Conservation (phyloP, 2,113 vertebrate genomes). For the Strix uralensis region DNA sequence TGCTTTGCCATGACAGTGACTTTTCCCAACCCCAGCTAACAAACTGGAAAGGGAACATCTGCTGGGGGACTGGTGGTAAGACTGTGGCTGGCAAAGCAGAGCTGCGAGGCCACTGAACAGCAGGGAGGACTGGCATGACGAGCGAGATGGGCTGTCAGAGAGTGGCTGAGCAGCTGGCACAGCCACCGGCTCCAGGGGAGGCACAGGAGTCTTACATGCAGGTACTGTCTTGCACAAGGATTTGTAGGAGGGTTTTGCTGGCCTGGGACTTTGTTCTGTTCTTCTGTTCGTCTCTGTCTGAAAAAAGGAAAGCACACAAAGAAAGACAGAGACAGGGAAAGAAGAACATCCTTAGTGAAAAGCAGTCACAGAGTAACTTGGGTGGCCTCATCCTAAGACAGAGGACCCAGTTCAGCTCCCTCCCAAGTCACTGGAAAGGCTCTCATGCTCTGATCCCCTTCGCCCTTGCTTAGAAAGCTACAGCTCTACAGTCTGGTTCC, state of each 20-base stretch:
- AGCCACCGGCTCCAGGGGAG: rapidly evolving
- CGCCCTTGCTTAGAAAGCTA: neutral
- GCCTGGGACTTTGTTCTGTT: rapidly evolving
- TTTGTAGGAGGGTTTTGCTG: neutral
- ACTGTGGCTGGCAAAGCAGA: rapidly evolving
- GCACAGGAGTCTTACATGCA: rapidly evolving
- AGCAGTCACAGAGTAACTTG: neutral
- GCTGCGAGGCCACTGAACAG: neutral
- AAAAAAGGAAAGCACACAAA: neutral
- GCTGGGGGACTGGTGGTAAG: neutral
- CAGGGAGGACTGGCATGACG: neutral
- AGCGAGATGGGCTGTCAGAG: neutral
- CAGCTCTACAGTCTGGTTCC: neutral
- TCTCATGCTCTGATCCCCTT: neutral
- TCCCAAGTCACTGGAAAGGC: neutral
- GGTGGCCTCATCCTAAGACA: neutral
- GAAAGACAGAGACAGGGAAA: neutral
- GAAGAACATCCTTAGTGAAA: neutral
- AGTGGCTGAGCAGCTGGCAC: neutral
- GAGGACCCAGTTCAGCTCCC: neutral
- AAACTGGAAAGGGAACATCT: neutral
- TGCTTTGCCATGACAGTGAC: rapidly evolving
- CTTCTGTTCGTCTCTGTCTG: neutral
- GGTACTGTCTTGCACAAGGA: rapidly evolving
- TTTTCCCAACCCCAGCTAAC: neutral